Evolutionary conservation across 1,140 invertebrate species (phyloP), one percentile per base, ranked within the genome.

Genomic region (Drosophila serrata): DNA sequence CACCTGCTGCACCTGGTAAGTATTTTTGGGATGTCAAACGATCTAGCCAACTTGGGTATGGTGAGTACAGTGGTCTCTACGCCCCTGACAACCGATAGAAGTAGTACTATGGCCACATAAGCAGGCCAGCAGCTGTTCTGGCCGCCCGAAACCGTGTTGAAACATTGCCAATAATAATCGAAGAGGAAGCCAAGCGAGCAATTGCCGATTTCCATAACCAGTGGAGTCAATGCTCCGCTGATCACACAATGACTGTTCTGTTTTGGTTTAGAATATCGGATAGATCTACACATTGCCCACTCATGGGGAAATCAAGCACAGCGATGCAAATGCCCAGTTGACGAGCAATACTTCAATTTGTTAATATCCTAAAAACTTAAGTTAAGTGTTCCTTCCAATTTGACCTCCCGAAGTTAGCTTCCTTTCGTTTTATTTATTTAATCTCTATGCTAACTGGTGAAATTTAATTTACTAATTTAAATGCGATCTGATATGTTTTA

Each of bases 141-240:
- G 42, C 33, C 35, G 31, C 40, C 24, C 15, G 2, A 48, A 48
- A 48, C 11, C 31, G 48, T 42, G 17, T 61, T 33, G 31, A 33
- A 59, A 88, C 84, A 65, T n/a, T 39, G 12, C 45, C 27, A 55
- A 55, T 24, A 45, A 56, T 27, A 42, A 49, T 62, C 17, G 29
- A 57, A 27, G 57, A 46, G 70, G 37, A 74, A 74, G 57, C 60
- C 65, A 67, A 65, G 48, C 56, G 60, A 42, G 22, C 60, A 57
- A 46, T 60, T 24, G 37, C 35, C 56, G 22, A 75, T 77, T 74
- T 75, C 39, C 63, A 69, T 59, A 68, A 29, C 33, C 42, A 56
- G 63, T 3, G 4, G 35, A 45, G 27, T 46, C 51, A 35, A 68
- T 48, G 79, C 46, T 33, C 40, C 58, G 48, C 57, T 68, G 63